Base-by-base conservation (phyloP, 2,797 vertebrate genomes). In the Neopelma chrysocephalum region DNA sequence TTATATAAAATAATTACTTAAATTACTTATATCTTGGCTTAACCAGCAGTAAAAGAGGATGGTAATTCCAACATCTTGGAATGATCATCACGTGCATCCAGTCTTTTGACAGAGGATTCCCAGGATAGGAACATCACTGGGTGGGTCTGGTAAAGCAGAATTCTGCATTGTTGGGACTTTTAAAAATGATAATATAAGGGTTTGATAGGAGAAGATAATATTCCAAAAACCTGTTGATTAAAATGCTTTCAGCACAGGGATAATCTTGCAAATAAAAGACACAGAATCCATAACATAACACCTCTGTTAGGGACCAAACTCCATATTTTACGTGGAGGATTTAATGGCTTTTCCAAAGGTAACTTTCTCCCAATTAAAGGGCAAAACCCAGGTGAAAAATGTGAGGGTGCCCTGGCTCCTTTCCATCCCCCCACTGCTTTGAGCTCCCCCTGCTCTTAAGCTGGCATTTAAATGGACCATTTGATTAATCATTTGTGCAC, bases 401-500 rank as follows among this genome's bases (percentile, higher is more conserved):
- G 4, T 13, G 34, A 60, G 23, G 7, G 1, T 53, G 38, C 21
- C 1, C 54, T 50, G 69, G 21, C 91, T 93, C 83, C 76, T 88
- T 86, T 83, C 91, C 76, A 43, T 69, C 92, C 95, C 65, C 58
- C 54, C 82, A 22, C 95, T 94, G 88, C 94, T 94, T 94, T 90
- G 93, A 72, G 71, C 88, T 95, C 94, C 93, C 95, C 47, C 87
- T 90, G 92, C 92, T 96, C 96, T 95, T 95, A 96, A 96, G 77
- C 83, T 75, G 94, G 97, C 97, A 97, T 98, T 98, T 97, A 96
- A 97, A 97, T 97, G 97, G 96, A 96, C 93, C 97, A 93, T 98
- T 98, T 98, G 97, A 98, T 98, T 97, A 98, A 98, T 98, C 97
- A 97, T 98, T 97, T 97, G 96, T 97, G 90, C 94, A 92, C 93